Conservation (phyloP, 1,140 invertebrate species). For the Euglossa dilemma region DNA sequence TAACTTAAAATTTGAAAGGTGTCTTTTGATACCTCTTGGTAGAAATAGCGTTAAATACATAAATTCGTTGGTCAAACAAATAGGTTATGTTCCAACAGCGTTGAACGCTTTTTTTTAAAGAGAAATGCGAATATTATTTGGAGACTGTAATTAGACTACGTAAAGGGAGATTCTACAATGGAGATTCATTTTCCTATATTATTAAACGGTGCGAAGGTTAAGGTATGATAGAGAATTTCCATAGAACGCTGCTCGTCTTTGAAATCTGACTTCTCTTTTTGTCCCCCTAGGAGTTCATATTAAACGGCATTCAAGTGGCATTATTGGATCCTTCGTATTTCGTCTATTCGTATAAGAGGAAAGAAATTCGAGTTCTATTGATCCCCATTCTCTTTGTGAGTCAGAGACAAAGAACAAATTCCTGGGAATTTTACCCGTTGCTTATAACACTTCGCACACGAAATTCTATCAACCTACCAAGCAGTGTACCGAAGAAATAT, state of each 20-base stretch:
- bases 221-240: not conserved
- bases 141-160: no score
- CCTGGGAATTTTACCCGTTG: not conserved
- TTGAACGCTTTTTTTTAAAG: no score
- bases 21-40: no score
- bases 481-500: no score
- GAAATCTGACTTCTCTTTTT: conserved; percentile 66
- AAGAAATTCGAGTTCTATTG: conserved; percentile 29
- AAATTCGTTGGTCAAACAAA: no score
- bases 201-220: not conserved
- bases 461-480: no score
- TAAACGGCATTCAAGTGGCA: conserved; percentile 65
- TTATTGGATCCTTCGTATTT: conserved; percentile 47
- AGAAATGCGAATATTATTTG: no score
- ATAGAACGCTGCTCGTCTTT: conserved; percentile 57
- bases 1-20: no score
- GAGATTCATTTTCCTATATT: not conserved
- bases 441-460: no score
- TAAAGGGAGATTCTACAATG: no score
- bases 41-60: no score
- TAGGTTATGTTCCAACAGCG: no score
- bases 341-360: not conserved
- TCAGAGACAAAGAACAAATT: not conserved
- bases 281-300: conserved; percentile 72
- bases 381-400: not conserved